Conservation (phyloP, 1,140 invertebrate genomes). For the Formica exsecta region DNA sequence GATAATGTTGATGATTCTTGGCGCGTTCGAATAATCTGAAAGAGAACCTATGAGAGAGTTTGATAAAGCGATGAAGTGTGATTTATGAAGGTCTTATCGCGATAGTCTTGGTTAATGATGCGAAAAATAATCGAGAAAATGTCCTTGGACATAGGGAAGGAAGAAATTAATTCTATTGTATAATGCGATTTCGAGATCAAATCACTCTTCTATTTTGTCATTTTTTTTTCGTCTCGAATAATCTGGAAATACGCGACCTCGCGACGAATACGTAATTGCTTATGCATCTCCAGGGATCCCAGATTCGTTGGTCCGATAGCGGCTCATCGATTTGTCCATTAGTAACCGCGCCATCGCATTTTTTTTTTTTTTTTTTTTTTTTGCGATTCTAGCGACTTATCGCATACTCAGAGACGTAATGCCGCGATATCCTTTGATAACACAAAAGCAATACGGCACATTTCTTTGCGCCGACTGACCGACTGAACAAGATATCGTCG, state of each 20-base stretch:
- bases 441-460: neutral
- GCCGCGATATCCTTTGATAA: constrained; percentile 43
- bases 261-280: constrained; percentile 17
- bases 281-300: neutral
- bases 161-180: neutral
- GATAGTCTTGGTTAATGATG: neutral
- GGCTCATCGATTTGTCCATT: constrained; percentile 52
- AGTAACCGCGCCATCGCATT: neutral
- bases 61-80: constrained; percentile 1
- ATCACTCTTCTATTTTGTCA: neutral
- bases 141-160: neutral
- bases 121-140: neutral
- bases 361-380: neutral
- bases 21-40: too few species aligned
- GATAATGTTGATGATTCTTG: neutral
- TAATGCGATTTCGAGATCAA: neutral
- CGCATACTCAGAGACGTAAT: neutral
- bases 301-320: constrained; percentile 35
- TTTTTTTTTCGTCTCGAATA: neutral
- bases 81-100: constrained; percentile 9
- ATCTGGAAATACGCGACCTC: constrained; percentile 12
- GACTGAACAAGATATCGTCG: constrained; percentile 20
- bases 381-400: constrained; percentile 4
- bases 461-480: constrained; percentile 36
- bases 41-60: neutral